Percentiles rank a stretch among this genome's conserved stretches.
phyloP scores from a whole-genome alignment of 2,797 vertebrate species.

The Gastrophryne carolinensis region DNA sequence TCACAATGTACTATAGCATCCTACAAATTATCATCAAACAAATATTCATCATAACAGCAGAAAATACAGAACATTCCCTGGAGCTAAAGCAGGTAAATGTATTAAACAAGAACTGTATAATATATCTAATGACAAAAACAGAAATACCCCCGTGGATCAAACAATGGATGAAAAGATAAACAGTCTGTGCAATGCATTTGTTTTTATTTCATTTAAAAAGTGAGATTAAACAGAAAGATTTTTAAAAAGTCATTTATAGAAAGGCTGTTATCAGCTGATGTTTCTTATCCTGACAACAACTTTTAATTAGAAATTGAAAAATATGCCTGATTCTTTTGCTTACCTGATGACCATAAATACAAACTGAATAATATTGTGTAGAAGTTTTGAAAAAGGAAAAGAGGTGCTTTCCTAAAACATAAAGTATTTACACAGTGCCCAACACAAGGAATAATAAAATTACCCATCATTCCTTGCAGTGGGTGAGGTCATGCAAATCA shows the following conservation, averaged over 20 bases:
- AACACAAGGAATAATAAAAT: too few relatives aligned
- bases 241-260: not conserved
- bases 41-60: slow-evolving; percentile 18
- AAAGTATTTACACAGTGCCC: too few relatives aligned
- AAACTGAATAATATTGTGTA: too few relatives aligned
- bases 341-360: not conserved
- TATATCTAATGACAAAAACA: slow-evolving; percentile 42
- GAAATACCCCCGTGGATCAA: slow-evolving; percentile 31
- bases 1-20: not conserved
- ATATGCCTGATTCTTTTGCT: not conserved
- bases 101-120: slow-evolving; percentile 33
- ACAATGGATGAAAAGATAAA: slow-evolving; percentile 37
- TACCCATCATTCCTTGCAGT: too few relatives aligned
- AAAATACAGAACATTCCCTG: slow-evolving; percentile 39
- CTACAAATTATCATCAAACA: slow-evolving; percentile 13
- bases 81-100: slow-evolving; percentile 3
- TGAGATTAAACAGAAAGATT: slow-evolving; percentile 15
- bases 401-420: too few relatives aligned
- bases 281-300: not conserved
- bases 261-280: not conserved
- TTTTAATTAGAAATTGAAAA: not conserved
- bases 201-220: slow-evolving; percentile 19
- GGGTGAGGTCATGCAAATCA: too few relatives aligned
- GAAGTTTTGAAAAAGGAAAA: too few relatives aligned
- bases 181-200: not conserved